A percentile compares a stretch with the other conserved stretches of the same genome.
phyloP scores from a whole-genome alignment of 2,888 invertebrate genomes.

The Dromius quadrimaculatus region DNA sequence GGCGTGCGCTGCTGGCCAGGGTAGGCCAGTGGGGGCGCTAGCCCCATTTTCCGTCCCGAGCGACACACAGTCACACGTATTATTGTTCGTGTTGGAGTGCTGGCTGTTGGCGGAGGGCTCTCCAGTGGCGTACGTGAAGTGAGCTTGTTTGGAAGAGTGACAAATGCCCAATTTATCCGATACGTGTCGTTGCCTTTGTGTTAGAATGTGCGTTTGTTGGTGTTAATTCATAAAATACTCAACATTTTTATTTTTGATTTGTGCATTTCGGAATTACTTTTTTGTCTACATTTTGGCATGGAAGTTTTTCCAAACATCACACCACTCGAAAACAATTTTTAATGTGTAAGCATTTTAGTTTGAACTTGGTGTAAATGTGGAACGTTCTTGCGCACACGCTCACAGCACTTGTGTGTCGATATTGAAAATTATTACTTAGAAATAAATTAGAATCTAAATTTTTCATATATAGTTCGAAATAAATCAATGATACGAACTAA shows the following conservation, averaged over 20 bases:
- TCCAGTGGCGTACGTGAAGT: slow-evolving; percentile 32
- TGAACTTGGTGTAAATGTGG: too few relatives aligned
- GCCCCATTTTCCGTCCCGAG: slow-evolving; percentile 11
- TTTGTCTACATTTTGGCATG: too few relatives aligned
- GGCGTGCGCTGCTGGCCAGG: slow-evolving; percentile 9
- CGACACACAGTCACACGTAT: slow-evolving; percentile 37
- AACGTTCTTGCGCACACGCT: too few relatives aligned
- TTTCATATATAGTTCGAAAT: too few relatives aligned
- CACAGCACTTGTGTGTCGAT: too few relatives aligned
- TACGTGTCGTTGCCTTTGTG: slow-evolving; percentile 17
- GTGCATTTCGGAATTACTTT: too few relatives aligned
- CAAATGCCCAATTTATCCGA: not conserved
- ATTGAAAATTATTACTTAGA: too few relatives aligned
- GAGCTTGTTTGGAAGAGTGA: slow-evolving; percentile 43
- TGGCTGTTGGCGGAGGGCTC: slow-evolving; percentile 47
- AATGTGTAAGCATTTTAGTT: too few relatives aligned
- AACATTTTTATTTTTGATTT: slow-evolving; percentile 1
- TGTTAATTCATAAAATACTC: not conserved
- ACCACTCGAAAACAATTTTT: too few relatives aligned
- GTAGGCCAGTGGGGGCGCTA: slow-evolving; percentile 10
- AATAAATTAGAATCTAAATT: too few relatives aligned
- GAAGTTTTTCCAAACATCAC: too few relatives aligned
- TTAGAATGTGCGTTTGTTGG: slow-evolving; percentile 36
- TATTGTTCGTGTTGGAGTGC: slow-evolving; percentile 44
- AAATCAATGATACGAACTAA: too few relatives aligned